Base-by-base conservation (phyloP, 2,797 vertebrate genomes). In the Orestias chungarensis region DNA sequence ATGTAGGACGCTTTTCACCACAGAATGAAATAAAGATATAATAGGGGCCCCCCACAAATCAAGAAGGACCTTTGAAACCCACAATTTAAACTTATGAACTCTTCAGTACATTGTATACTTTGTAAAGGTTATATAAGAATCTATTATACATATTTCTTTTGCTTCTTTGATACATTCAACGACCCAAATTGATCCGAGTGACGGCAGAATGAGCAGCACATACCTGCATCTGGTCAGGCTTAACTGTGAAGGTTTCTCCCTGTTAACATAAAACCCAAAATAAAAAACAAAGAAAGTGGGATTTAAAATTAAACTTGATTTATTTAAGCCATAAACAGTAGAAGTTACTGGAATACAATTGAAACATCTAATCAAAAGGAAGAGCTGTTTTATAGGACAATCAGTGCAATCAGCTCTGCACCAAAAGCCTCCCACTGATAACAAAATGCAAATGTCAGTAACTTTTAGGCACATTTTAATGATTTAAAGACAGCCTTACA, bases 201-300 rank as follows among this genome's bases (percentile, higher is more conserved):
- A 44, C 23, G 4, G 35, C 20, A 6, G 9, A 27, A 31, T 11
- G 33, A 73, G 23, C 6, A 55, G 42, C 17, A 77, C 80, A 12
- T 95, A 98, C 98, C 96, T 99, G 98, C 93, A 99, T 97, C 87
- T 99, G 98, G 88, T 99, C 98, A 1, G 97, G 97, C 76, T 99
- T 94, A 83, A 98, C 75, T 15, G 90, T 71, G 72, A 97, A 95
- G 75, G 87, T 77, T 0, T 92, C 89, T 8, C 95, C 96, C 98
- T 99, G 94, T 76, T 93, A 38, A 38, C 4, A 38, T 38, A 38
- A 38, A 38, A 38, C 4, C 9, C 4, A 38, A 38, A 38, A 38
- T 38, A 38, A 38, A 38, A 38, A 38, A 38, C 9, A 42, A 27
- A 35, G 64, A 31, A 0, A 0, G 50, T 18, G 6, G 42, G 35